Conservation (phyloP, 2,113 vertebrate species). For the Amazona guildingii region DNA sequence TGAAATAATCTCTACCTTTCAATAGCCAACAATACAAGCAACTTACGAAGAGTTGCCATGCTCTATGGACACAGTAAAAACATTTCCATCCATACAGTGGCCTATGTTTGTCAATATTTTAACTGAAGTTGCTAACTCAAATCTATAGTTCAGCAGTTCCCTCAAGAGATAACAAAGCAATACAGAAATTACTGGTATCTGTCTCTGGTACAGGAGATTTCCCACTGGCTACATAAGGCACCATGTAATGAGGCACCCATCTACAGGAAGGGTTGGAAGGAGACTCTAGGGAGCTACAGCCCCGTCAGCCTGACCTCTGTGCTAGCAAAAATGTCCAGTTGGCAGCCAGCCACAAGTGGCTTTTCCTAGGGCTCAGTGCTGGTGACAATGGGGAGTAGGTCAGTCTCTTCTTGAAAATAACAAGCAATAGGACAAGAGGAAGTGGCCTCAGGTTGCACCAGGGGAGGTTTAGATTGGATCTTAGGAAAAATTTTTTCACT, state of each 20-base stretch:
- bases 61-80: constrained; percentile 35
- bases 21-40: neutral
- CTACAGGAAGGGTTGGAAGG: neutral
- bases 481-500: neutral
- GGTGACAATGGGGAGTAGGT: neutral
- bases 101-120: constrained; percentile 25
- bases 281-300: neutral
- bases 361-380: neutral
- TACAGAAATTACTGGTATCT: constrained; percentile 35
- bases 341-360: too few relatives aligned
- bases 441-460: neutral
- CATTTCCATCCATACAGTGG: neutral
- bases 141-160: constrained; percentile 42
- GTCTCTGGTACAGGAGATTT: neutral
- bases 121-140: constrained; percentile 49
- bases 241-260: neutral
- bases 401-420: neutral
- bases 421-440: neutral
- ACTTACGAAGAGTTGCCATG: constrained; percentile 42
- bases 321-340: neutral
- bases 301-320: neutral
- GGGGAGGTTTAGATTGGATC: neutral
- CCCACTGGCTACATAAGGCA: neutral
- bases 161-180: constrained; percentile 40
- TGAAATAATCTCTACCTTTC: constrained; percentile 25